Evolutionary conservation across 1,140 invertebrate species (phyloP), one percentile per base, ranked within the genome.

Genomic region (Cataglyphis hispanica): DNA sequence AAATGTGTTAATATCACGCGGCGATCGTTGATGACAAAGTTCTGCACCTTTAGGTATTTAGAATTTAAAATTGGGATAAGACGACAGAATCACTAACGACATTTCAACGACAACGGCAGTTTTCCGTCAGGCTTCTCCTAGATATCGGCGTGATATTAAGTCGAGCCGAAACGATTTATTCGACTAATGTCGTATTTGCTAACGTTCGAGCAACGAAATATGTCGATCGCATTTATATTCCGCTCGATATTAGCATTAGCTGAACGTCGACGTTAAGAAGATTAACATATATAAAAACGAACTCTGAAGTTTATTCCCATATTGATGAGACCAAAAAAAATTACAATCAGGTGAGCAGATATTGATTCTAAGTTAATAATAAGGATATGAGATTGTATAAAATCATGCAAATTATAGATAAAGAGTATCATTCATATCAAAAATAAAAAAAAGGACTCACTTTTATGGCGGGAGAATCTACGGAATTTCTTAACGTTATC

Each of bases 81-180:
- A 25, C 37, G 2, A 16, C 37, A 37, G 50, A 81, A 3, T 63
- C 58, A 43, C 81, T 84, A 84, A 84, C 61, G 81, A 84, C 81
- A 66, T 84, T 84, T 84, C 81, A 77, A 84, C 31, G 58, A 77
- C 60, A 66, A 77, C 58, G 58, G 19, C 72, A 53, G 43, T 8
- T n/a, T n/a, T 27, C n/a, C 70, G 27, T 13, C 19, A 43, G 13
- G 46, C 31, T 84, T 76, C 72, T 50, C 40, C n/a, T 34, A 61
- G 81, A 50, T 84, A 84, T 84, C 81, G 56, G 72, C 31, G 60
- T 60, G 81, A 77, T 84, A 84, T 84, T 84, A 84, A 64, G 60
- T 64, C 70, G 37, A 34, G 40, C 43, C 66, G 66, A 64, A 77
- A 77, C 58, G 81, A 58, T 84, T 76, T 84, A 84, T 84, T 76